Evolutionary conservation across 2,797 vertebrate species (phyloP), one percentile per base, ranked within the genome.

Genomic region (Sardinella longiceps): DNA sequence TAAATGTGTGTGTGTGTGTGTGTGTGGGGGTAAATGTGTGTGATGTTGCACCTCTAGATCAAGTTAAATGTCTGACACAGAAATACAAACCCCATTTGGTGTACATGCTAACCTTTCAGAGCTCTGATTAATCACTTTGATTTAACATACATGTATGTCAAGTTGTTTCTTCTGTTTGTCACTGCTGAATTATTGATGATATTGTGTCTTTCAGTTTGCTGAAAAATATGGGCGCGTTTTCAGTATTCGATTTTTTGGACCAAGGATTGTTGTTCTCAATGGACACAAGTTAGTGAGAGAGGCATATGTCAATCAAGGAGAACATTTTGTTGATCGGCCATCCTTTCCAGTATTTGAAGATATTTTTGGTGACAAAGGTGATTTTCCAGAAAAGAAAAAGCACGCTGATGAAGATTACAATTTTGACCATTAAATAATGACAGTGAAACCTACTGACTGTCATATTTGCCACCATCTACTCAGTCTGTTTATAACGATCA

Each of bases 201-300:
- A n/a, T 28, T 48, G 25, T 50, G 28, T 37, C 84, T 82, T 45
- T 10, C 43, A 88, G 87, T 84, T 84, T 81, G 74, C 85, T 23
- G 43, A 86, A 23, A 70, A 81, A 81, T 86, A 86, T 80, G 83
- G 87, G 11, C 28, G 85, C 1, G 77, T 88, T 77, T 88, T 58
- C 56, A 88, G 82, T 58, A 20, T 88, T 56, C 56, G 60, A 39
- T 0, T 83, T 58, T 18, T 82, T 14, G 84, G 84, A 20, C 53
- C 6, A 77, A 80, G 81, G 50, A 48, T 83, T 45, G 84, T 87
- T 39, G 33, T 88, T 20, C 20, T 88, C 30, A 85, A 82, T 81
- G 84, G 86, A 25, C 58, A 70, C 10, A 85, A 88, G 66, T 11
- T 70, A 39, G 18, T 88, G 46, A 88, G 81, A 84, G 86, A 88